phyloP scores from a whole-genome alignment of 2,797 vertebrate species.

The Leucoraja ocellata region DNA sequence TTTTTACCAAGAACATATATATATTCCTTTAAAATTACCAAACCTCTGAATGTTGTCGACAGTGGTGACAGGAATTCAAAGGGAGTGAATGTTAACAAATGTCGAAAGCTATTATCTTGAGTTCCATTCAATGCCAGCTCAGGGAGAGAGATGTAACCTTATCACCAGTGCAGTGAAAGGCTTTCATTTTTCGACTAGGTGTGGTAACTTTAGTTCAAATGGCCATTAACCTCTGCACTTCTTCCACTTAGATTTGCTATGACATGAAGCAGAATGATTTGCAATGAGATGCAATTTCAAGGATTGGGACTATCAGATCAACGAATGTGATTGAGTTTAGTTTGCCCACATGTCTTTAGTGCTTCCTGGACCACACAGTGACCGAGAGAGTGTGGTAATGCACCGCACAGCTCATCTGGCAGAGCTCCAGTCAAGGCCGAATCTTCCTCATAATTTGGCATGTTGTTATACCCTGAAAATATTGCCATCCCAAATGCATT shows the following conservation, averaged over 20 bases:
- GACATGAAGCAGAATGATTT: not conserved
- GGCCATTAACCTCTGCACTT: constrained; percentile 8
- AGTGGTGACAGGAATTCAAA: constrained; percentile 28
- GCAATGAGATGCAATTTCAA: constrained; percentile 13
- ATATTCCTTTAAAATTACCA: constrained; percentile 20
- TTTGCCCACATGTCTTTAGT: constrained; percentile 8
- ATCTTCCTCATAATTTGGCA: not conserved
- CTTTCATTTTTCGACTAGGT: constrained; percentile 22
- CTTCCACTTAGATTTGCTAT: constrained; percentile 1
- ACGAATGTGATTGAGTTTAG: not conserved
- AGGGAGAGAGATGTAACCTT: constrained; percentile 18
- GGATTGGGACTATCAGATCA: constrained; percentile 26
- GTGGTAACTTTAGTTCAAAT: constrained; percentile 31
- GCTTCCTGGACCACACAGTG: not conserved
- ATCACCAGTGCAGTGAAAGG: not conserved
- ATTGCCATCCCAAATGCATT: not conserved
- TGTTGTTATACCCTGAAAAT: not conserved
- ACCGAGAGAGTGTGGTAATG: not conserved
- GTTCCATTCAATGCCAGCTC: constrained; percentile 24
- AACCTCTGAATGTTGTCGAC: constrained; percentile 21
- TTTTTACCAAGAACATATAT: constrained; percentile 12
- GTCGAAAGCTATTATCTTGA: constrained; percentile 28
- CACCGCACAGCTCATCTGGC: not conserved
- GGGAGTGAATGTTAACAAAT: constrained; percentile 33
- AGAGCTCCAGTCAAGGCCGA: not conserved